Evolutionary conservation across 2,797 vertebrate species (phyloP).

Genomic region (Sebastes elongatus): DNA sequence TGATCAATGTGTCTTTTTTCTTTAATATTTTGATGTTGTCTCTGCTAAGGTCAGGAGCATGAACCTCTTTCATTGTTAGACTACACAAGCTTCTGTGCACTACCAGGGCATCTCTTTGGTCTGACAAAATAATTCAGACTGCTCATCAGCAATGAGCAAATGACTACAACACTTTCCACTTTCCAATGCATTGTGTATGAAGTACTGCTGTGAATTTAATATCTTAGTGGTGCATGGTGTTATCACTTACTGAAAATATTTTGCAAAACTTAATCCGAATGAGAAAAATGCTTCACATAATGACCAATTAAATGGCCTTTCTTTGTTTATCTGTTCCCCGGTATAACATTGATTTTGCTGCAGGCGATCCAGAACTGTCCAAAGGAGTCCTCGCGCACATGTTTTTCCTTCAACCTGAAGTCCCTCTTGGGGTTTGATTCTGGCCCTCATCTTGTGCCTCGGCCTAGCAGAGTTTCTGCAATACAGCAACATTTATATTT

Average conservation of each 20-base stretch:
- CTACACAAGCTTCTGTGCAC: background rate
- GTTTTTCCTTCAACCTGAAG: constrained; percentile 63
- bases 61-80: background rate
- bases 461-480: constrained; percentile 76
- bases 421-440: constrained; percentile 59
- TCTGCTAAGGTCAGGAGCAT: background rate
- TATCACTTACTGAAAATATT: constrained; percentile 3
- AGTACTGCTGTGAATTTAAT: constrained; percentile 12
- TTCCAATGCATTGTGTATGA: constrained; percentile 22
- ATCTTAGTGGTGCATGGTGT: background rate
- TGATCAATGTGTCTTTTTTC: background rate
- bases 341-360: constrained; percentile 64
- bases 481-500: constrained; percentile 90
- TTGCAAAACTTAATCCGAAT: background rate
- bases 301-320: constrained; percentile 43
- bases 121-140: background rate
- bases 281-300: constrained; percentile 33
- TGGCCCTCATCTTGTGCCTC: constrained; percentile 63
- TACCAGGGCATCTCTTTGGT: background rate
- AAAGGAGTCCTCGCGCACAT: constrained; percentile 51
- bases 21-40: background rate
- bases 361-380: constrained; percentile 57
- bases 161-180: background rate
- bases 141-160: background rate
- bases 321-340: constrained; percentile 29